These are phyloP conservation scores for Saccostrea glomerata DNA, from an alignment of 1,140 invertebrate genomes.

Conservation along the genomic window DNA sequence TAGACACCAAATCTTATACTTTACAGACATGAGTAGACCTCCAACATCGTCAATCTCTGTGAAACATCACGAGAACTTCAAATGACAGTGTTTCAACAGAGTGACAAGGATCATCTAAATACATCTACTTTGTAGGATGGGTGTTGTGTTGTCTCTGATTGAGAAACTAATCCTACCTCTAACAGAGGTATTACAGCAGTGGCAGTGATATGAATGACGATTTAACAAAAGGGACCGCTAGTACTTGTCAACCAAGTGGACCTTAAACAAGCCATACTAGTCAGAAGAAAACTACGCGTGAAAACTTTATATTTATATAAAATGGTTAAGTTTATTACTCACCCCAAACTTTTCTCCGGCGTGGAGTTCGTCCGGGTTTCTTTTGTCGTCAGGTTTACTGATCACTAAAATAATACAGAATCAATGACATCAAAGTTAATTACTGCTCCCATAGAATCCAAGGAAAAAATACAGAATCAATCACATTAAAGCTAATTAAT, in stretches of 20 bases:
- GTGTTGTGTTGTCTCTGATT: not conserved
- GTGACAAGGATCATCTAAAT: not conserved
- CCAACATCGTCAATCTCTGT: not conserved
- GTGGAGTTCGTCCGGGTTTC: conserved; percentile 50
- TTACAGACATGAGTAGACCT: not conserved
- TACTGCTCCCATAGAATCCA: not conserved
- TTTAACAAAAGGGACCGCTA: too few species aligned
- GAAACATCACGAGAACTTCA: not conserved
- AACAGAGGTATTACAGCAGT: not conserved
- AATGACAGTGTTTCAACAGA: not conserved
- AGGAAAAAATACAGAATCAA: not conserved
- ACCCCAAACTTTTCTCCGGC: conserved; percentile 57
- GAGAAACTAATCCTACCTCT: not conserved
- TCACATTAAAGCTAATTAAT: not conserved
- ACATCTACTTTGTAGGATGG: not conserved
- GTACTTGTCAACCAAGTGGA: too few species aligned
- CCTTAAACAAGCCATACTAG: too few species aligned
- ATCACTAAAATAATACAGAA: conserved; percentile 31
- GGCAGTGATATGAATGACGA: not conserved
- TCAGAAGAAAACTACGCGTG: too few species aligned
- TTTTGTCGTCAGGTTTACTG: conserved; percentile 44
- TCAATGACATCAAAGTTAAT: not conserved
- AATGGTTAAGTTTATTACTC: not conserved
- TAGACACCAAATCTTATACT: too few species aligned
- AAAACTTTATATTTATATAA: too few species aligned